Percentiles rank a stretch among this genome's conserved stretches.
phyloP scores from a whole-genome alignment of 1,140 invertebrate genomes.

The Trinorchestia longiramus region DNA sequence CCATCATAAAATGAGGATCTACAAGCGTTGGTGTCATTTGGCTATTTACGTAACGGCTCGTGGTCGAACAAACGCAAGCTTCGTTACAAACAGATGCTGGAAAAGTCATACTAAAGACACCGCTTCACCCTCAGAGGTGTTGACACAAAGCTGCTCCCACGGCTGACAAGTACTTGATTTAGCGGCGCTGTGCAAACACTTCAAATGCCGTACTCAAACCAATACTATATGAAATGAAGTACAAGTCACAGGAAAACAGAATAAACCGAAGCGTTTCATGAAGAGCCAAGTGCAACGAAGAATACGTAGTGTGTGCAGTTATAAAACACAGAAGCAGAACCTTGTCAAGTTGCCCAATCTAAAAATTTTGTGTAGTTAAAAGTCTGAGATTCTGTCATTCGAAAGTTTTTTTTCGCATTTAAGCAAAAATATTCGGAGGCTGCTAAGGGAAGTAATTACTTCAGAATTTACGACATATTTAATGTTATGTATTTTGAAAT shows the following conservation, averaged over 20 bases:
- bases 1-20: not conserved
- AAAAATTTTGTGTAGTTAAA: too few species aligned
- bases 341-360: too few species aligned
- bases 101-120: not conserved
- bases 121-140: not conserved
- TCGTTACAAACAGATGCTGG: not conserved
- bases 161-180: not conserved
- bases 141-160: not conserved
- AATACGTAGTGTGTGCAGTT: too few species aligned
- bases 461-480: too few species aligned
- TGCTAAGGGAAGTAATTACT: too few species aligned
- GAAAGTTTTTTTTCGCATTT: too few species aligned
- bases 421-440: too few species aligned
- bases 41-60: not conserved
- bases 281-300: not conserved
- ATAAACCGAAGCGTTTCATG: not conserved
- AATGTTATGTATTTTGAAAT: too few species aligned
- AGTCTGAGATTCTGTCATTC: too few species aligned
- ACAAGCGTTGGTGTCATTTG: not conserved
- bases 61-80: not conserved
- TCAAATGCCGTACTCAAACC: not conserved
- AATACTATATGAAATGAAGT: not conserved
- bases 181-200: not conserved
- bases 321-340: too few species aligned
- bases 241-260: not conserved